Evolutionary conservation across 2,797 vertebrate species (phyloP).

Genomic region (Babyrousa celebensis): DNA sequence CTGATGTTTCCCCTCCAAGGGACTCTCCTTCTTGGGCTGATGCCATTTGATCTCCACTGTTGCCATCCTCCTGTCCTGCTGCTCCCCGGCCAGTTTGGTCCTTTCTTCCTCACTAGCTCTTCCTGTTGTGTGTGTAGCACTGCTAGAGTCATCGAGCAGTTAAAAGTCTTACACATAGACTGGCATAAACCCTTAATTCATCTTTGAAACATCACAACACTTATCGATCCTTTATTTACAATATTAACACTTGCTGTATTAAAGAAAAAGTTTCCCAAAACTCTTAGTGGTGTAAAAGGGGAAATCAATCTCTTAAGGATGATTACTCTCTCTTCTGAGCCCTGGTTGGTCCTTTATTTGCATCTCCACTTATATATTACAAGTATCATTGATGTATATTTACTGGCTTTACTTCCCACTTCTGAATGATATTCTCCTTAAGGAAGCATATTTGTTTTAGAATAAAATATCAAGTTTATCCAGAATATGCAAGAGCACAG

Average conservation of each 20-base stretch:
- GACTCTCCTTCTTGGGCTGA: background rate
- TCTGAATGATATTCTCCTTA: background rate
- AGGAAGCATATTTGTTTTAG: background rate
- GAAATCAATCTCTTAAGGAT: background rate
- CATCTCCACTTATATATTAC: background rate
- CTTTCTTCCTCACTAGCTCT: background rate
- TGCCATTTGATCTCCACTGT: background rate
- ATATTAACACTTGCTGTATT: background rate
- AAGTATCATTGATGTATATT: background rate
- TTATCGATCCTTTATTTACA: background rate
- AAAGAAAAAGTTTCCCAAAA: background rate
- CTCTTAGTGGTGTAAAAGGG: background rate
- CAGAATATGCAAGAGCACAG: background rate
- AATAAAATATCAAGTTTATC: background rate
- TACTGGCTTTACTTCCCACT: background rate
- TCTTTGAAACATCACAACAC: background rate
- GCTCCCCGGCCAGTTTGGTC: background rate
- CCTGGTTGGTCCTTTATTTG: background rate
- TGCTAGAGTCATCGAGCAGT: background rate
- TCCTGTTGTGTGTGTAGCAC: background rate
- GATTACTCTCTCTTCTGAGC: background rate
- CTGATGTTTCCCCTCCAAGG: background rate
- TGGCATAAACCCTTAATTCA: background rate
- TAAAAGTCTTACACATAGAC: background rate
- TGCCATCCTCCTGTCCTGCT: rapidly evolving